Base-by-base conservation (phyloP, 2,888 invertebrate species). In the Empis stercorea region DNA sequence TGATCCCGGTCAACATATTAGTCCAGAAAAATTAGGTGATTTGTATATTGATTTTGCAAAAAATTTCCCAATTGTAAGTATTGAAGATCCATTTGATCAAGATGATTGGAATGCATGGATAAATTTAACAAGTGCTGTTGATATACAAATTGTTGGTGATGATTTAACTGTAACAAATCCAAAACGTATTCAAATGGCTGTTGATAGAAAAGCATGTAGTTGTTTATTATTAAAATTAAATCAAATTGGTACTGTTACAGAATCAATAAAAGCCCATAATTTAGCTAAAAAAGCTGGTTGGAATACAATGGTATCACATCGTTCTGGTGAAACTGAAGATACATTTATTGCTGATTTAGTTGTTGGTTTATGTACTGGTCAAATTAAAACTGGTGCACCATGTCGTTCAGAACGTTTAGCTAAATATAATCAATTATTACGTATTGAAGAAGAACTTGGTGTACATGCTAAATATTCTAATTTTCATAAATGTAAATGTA, bases 231-330 rank as follows among this genome's bases (percentile, higher is more conserved):
- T 99, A 64, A 99, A 99, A 73, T 95, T 97, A 41, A 99, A 99
- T 74, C 99, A 99, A 76, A 99, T 99, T 63, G 99, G 99, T 49
- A 85, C 88, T 44, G 91, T 99, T 14, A 94, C 95, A 13, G 99
- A 99, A 71, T 88, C 96, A 15, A 99, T 99, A 61, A 78, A 87
- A 59, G 97, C 97, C 53, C 93, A 93, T 71, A 73, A 84, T 59
- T 70, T 89, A 62, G 89, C 89, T 56, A 88, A 88, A 73, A 74
- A 78, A 65, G 87, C 84, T 60, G 88, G 89, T 50, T 99, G 97
- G 97, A 97, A 96, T 54, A 96, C 96, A 54, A 99, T 99, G 97
- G 97, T 99, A 13, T 97, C 97, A 23, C 97, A 99, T 73, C 74
- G 83, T 64, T 95, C 95, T 54, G 99, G 99, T 53, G 99, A 99